Evolutionary conservation across 2,888 invertebrate species (phyloP).

Genomic region (Diaperis boleti): DNA sequence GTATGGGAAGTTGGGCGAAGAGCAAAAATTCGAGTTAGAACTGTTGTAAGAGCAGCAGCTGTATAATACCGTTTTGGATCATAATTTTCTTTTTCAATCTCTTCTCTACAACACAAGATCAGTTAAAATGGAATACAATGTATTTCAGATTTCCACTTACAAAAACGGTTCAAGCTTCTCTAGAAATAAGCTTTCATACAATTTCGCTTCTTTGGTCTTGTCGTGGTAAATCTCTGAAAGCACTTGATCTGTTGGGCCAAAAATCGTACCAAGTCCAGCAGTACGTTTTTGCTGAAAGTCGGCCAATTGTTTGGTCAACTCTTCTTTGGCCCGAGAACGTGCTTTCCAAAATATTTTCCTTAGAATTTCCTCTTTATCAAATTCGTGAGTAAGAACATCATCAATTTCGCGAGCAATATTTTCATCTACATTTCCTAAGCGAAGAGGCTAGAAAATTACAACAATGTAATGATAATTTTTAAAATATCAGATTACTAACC

Average conservation of each 20-base stretch:
- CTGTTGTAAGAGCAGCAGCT: conserved; percentile 84
- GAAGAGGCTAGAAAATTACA: conserved; percentile 74
- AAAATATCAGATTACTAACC: conserved; percentile 67
- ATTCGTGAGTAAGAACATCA: conserved; percentile 84
- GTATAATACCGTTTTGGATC: conserved; percentile 76
- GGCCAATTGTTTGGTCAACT: conserved; percentile 81
- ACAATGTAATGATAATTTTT: neutral
- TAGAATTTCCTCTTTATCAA: conserved; percentile 90
- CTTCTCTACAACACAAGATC: conserved; percentile 67
- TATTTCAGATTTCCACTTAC: conserved; percentile 63
- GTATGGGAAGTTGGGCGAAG: conserved; percentile 73
- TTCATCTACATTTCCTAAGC: conserved; percentile 85
- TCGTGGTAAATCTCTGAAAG: conserved; percentile 85
- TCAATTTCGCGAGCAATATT: conserved; percentile 91
- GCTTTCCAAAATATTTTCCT: conserved; percentile 92
- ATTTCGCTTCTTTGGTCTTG: conserved; percentile 79
- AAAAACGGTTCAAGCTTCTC: conserved; percentile 79
- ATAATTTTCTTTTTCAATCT: conserved; percentile 73
- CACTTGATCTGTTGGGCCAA: conserved; percentile 86
- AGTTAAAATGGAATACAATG: conserved; percentile 4
- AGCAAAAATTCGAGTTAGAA: conserved; percentile 82
- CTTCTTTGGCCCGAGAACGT: conserved; percentile 84
- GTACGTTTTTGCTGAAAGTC: conserved; percentile 89
- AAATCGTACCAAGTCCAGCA: conserved; percentile 89
- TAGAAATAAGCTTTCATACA: conserved; percentile 79